Evolutionary conservation across 2,113 vertebrate species (phyloP), one percentile per base, ranked within the genome.

Genomic region (Tretioscincus oriximinensis): DNA sequence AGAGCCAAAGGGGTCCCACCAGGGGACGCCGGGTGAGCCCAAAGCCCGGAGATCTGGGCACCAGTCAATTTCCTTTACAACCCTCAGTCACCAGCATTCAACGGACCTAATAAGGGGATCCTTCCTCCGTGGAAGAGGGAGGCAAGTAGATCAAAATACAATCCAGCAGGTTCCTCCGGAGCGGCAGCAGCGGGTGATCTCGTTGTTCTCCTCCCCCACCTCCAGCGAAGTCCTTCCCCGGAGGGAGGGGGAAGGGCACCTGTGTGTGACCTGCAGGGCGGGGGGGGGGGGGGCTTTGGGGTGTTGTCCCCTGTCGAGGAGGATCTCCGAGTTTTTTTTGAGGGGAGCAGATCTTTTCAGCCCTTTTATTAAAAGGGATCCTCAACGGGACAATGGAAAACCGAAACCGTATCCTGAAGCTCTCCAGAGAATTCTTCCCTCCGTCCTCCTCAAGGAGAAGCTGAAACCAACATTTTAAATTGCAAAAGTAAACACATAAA

Each of bases 241-340:
- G 65, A 22, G 10, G 86, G 81, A 1, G 80, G 47, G 9, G 69
- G 86, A 79, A 1, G 82, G 47, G 9, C 85, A 12, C 4, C 8
- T 26, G 10, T 1, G 4, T 35, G 18, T 21, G 54, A 22, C 61
- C 51, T 79, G 20, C n/a, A n/a, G 14, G 60, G 20, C 28, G 14
- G 65, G 65, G 67, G 11, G 24, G 86, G 84, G 26, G 85, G 6
- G 85, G 82, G 5, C 35, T 41, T 84, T 88, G 70, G 85, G 84
- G 24, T 87, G 54, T 90, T 81, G 87, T 88, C 78, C 86, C 86
- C 54, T 84, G 84, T 3, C 83, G 89, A 51, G 24, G 88, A 88
- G 73, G 86, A 87, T 87, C 5, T 87, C 89, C 0, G 90, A 90
- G 6, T 78, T 87, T 65, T n/a, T n/a, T n/a, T n/a, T n/a, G n/a